phyloP scores from a whole-genome alignment of 2,888 invertebrate genomes.

The Barypeithes pellucidus region DNA sequence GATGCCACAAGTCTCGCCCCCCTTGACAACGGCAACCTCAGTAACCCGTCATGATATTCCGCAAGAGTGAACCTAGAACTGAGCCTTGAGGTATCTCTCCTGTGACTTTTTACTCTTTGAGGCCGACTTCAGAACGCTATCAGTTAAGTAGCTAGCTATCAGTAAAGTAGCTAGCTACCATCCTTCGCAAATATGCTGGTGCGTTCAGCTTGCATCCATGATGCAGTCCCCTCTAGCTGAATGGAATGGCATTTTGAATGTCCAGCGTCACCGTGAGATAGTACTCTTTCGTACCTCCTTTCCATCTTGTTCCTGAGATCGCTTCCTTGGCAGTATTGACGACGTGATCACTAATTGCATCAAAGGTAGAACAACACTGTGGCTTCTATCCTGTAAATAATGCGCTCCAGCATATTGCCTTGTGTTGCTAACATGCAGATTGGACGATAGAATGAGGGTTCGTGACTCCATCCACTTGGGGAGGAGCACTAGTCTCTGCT shows the following conservation, averaged over 20 bases:
- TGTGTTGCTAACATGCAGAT: too few relatives aligned
- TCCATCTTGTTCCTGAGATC: constrained; percentile 34
- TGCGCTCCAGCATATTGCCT: too few relatives aligned
- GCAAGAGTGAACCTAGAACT: constrained; percentile 15
- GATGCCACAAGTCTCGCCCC: neutral
- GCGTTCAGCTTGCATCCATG: constrained; percentile 13
- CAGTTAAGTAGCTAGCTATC: too few relatives aligned
- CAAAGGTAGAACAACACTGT: neutral
- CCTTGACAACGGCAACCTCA: constrained; percentile 9
- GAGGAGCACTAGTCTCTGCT: too few relatives aligned
- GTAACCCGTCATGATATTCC: constrained; percentile 18
- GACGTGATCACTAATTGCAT: neutral
- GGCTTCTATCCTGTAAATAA: too few relatives aligned
- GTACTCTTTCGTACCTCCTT: constrained; percentile 18
- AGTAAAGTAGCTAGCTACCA: too few relatives aligned
- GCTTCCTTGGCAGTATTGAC: neutral
- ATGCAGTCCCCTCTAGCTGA: constrained; percentile 27
- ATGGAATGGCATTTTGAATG: constrained; percentile 27
- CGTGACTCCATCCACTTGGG: too few relatives aligned
- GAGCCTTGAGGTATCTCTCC: constrained; percentile 25
- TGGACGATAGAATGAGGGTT: too few relatives aligned
- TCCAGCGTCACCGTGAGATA: constrained; percentile 24
- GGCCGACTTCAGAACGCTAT: too few relatives aligned
- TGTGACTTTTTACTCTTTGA: constrained; percentile 15
- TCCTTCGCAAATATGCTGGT: neutral